These are phyloP conservation scores for Micropterix aruncella DNA, from an alignment of 2,888 invertebrate species.

Conservation along the genomic window DNA sequence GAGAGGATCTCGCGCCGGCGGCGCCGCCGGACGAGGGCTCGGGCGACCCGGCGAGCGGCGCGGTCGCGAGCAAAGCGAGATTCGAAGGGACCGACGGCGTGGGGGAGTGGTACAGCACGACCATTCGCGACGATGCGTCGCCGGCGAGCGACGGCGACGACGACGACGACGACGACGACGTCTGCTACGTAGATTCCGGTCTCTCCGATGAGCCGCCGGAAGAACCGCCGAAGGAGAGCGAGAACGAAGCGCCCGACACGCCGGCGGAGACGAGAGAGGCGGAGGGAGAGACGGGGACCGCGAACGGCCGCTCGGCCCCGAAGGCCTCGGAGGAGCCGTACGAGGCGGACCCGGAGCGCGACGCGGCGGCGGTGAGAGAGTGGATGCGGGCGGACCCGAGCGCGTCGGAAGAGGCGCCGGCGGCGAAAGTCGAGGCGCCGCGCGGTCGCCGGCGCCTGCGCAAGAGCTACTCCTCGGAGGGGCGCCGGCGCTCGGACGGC, in stretches of 20 bases:
- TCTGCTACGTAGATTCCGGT: neutral
- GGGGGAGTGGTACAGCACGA: neutral
- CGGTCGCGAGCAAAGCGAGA: neutral
- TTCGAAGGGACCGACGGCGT: neutral
- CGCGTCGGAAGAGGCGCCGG: neutral
- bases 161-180: neutral
- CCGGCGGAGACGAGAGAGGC: no score
- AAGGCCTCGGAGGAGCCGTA: neutral
- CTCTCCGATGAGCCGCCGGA: no score
- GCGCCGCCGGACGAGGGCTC: neutral
- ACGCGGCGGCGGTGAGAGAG: neutral
- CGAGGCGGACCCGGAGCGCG: neutral
- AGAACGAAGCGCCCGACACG: no score
- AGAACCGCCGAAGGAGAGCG: no score
- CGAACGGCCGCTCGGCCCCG: no score
- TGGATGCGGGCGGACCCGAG: neutral
- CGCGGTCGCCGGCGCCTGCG: neutral
- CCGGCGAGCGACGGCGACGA: neutral
- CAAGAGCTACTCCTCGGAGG: neutral
- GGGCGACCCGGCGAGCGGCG: neutral
- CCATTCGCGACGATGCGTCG: neutral
- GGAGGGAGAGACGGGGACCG: no score
- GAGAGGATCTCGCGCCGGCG: no score
- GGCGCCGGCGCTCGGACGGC: slow-evolving; percentile 1
- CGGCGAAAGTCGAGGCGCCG: neutral